Evolutionary conservation across 2,113 vertebrate genomes (phyloP).

Genomic region (Vicugna pacos): DNA sequence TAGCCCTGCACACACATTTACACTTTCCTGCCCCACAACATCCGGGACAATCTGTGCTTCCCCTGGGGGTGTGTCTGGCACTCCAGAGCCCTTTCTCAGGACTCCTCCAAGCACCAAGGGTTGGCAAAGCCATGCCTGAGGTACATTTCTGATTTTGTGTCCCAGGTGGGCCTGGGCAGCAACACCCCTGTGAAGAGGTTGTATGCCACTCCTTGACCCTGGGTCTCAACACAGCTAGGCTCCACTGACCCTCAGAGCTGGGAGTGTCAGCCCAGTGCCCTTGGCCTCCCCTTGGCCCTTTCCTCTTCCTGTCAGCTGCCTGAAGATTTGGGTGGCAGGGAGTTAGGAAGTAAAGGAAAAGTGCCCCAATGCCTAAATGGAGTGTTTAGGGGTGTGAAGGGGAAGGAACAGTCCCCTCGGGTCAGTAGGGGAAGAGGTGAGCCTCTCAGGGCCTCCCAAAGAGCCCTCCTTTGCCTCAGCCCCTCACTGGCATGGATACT

Average conservation of each 20-base stretch:
- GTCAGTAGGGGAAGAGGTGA: not conserved
- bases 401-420: not conserved
- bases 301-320: not conserved
- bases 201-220: not conserved
- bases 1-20: not conserved
- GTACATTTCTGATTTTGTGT: not conserved
- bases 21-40: not conserved
- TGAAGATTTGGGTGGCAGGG: not conserved
- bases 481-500: not conserved
- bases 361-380: not conserved
- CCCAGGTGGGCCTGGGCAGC: not conserved
- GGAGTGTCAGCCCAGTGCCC: not conserved
- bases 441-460: not conserved
- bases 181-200: not conserved
- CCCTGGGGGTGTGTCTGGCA: not conserved
- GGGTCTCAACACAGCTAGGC: not conserved
- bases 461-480: not conserved
- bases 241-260: not conserved
- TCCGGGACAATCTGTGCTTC: not conserved
- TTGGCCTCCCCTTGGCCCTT: not conserved
- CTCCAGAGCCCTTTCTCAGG: not conserved
- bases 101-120: not conserved
- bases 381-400: not conserved
- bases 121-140: not conserved
- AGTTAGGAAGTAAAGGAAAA: not conserved